Evolutionary conservation across 2,797 vertebrate species (phyloP).

Genomic region (Pipistrellus pipistrellus): DNA sequence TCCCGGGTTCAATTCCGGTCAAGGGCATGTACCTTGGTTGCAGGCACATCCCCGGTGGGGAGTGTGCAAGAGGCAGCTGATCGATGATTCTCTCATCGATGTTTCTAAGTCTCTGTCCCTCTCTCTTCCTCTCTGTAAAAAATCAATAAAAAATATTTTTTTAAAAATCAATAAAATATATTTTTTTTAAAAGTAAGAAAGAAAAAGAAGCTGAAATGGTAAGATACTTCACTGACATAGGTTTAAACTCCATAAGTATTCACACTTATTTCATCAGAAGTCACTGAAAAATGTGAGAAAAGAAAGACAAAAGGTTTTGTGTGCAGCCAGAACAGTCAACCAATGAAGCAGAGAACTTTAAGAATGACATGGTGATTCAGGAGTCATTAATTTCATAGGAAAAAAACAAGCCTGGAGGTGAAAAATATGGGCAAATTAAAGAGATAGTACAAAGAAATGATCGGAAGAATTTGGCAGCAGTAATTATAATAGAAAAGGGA

Average conservation of each 20-base stretch:
- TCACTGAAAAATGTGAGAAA: conserved; percentile 32
- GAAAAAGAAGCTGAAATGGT: conserved; percentile 22
- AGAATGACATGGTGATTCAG: conserved; percentile 34
- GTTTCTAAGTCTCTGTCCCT: no score
- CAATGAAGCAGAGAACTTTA: conserved; percentile 11
- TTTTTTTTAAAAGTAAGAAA: background rate
- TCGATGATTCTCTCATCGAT: no score
- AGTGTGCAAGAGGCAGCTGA: no score
- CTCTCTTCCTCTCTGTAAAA: no score
- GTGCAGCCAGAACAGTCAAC: background rate
- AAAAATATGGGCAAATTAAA: conserved; percentile 23
- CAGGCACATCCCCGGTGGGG: no score
- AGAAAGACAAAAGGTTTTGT: conserved; percentile 11
- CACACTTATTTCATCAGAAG: conserved; percentile 35
- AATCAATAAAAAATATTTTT: no score
- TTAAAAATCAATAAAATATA: no score
- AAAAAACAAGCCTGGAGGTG: background rate
- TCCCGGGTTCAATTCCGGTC: no score
- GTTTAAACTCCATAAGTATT: background rate
- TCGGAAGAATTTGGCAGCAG: background rate
- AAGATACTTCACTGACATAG: background rate
- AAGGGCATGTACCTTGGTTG: no score
- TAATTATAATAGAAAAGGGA: background rate
- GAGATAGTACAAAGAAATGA: conserved; percentile 48
- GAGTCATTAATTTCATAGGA: background rate